Percentiles rank a stretch among this genome's conserved stretches.
These are phyloP conservation scores for Scalopus aquaticus DNA, from an alignment of 2,113 vertebrate genomes.

Conservation along the genomic window DNA sequence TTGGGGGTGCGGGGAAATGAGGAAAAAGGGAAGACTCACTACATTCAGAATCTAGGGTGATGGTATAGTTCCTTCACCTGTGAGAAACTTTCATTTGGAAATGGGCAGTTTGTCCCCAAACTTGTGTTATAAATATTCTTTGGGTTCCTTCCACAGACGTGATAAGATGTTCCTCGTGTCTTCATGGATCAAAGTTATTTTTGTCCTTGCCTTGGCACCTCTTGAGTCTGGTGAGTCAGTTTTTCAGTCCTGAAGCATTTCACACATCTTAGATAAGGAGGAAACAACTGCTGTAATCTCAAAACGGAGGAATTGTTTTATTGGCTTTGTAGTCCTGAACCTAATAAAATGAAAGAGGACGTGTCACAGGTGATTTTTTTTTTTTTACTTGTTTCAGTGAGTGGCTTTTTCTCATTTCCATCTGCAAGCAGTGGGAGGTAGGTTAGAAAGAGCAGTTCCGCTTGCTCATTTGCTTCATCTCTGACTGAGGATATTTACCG, in stretches of 20 bases:
- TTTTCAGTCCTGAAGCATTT: background rate
- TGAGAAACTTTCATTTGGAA: background rate
- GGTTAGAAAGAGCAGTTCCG: background rate
- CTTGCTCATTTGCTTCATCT: background rate
- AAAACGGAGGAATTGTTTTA: background rate
- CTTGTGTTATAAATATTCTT: background rate
- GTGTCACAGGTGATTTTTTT: background rate
- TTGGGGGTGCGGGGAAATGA: background rate
- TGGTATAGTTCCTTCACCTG: background rate
- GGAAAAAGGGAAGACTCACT: background rate
- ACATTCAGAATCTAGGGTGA: background rate
- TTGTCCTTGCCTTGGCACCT: slow-evolving; percentile 5
- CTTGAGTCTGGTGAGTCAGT: slow-evolving; percentile 50
- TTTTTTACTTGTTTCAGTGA: background rate
- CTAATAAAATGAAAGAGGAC: background rate
- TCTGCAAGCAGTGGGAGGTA: background rate
- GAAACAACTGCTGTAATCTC: background rate
- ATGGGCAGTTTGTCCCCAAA: too few species aligned
- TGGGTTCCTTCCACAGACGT: slow-evolving; percentile 14
- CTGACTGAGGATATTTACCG: background rate
- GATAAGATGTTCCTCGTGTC: slow-evolving; percentile 28
- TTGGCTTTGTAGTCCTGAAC: background rate
- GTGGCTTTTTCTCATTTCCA: background rate
- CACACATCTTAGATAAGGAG: background rate
- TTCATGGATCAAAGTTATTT: slow-evolving; percentile 18